Base-by-base conservation (phyloP, 2,113 vertebrate species). In the Chlamydotis undulata region DNA sequence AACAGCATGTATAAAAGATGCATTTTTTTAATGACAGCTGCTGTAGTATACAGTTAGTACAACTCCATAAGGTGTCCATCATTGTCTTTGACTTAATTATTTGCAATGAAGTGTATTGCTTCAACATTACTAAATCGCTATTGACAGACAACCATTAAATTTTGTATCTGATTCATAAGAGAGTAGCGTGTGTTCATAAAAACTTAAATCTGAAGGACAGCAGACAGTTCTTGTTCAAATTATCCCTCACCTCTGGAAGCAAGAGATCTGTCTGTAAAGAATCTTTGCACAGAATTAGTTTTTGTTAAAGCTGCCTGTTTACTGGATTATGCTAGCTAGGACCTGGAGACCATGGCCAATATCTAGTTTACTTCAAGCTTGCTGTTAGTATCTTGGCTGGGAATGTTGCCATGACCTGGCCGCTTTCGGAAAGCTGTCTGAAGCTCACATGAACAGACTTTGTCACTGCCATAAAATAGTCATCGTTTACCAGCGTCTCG, bases 401-500 rank as follows among this genome's bases (percentile, higher is more conserved):
- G 41, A 75, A 41, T 17, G 10, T 60, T 1, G 2, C 49, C 4
- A 2, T 65, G 78, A 37, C 37, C 59, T 60, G 29, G 12, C 57
- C 50, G 50, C 70, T 79, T 55, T 76, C 25, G 35, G 43, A 92
- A 75, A 5, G n/a, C 24, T 47, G 8, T 33, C 28, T 77, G 73
- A 55, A 89, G 65, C 21, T 74, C 18, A 7, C 7, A 0, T 7
- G 28, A 68, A 19, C n/a, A 37, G 31, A 63, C 43, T 47, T 22
- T 45, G 23, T 56, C 26, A 4, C 10, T 19, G 31, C 9, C 29
- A 8, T 33, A 26, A 35, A 31, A 17, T 4, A 19, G 26, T 76
- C 1, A 1, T 59, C 1, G 1, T 59, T 39, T 33, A 3, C 28
- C 16, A 59, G 4, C 6, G 3, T 26, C 45, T 89, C 14, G 1